Percentiles rank a stretch among this genome's conserved stretches.
phyloP scores from a whole-genome alignment of 1,140 invertebrate species.

The Pissodes strobi region DNA sequence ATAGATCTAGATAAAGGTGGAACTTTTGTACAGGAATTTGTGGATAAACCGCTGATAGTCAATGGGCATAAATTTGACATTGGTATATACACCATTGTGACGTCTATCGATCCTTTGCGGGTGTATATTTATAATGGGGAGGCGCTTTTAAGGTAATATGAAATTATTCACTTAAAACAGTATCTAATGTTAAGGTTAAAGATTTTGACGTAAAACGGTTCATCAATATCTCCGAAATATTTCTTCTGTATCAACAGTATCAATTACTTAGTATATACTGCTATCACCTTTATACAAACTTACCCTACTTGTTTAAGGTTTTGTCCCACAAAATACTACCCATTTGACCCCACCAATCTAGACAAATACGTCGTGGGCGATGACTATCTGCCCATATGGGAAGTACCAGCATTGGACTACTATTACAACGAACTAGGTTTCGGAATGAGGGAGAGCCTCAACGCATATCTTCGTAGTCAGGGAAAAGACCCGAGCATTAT shows the following conservation, averaged over 20 bases:
- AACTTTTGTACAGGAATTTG: conserved; percentile 90
- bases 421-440: conserved; percentile 78
- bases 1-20: conserved; percentile 74
- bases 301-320: conserved; percentile 66
- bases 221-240: no score
- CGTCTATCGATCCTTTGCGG: conserved; percentile 87
- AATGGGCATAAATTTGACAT: conserved; percentile 96
- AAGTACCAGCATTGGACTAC: conserved; percentile 81
- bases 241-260: no score
- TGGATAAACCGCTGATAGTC: conserved; percentile 79
- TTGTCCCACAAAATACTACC: conserved; percentile 90
- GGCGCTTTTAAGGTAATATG: conserved; percentile 80
- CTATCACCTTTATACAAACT: not conserved
- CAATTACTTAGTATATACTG: not conserved
- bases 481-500: conserved; percentile 74
- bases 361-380: conserved; percentile 96
- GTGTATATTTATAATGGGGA: conserved; percentile 91
- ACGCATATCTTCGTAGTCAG: conserved; percentile 73
- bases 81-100: conserved; percentile 91
- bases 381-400: conserved; percentile 93
- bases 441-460: conserved; percentile 86
- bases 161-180: no score
- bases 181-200: no score
- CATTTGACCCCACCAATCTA: conserved; percentile 78
- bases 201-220: no score